phyloP scores from a whole-genome alignment of 1,140 invertebrate species.

The Mercenaria mercenaria region DNA sequence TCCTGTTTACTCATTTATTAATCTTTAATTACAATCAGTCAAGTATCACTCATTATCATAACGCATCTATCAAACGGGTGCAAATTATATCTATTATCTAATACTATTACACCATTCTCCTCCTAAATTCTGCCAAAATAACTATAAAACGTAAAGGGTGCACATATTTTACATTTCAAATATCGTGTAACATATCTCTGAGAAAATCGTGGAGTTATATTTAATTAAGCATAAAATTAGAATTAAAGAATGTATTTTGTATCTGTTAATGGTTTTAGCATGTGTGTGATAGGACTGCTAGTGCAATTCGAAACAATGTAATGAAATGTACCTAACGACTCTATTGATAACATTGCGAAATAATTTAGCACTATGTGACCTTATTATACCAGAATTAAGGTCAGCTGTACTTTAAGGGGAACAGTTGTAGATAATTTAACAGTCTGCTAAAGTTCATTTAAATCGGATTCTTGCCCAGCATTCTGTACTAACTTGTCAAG shows the following conservation, averaged over 20 bases:
- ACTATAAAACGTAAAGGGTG: too few species aligned
- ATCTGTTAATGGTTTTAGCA: conserved; percentile 15
- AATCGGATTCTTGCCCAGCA: not conserved
- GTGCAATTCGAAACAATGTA: not conserved
- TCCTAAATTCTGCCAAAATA: too few species aligned
- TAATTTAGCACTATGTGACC: not conserved
- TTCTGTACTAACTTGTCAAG: too few species aligned
- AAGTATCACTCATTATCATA: too few species aligned
- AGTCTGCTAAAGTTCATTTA: conserved; percentile 8
- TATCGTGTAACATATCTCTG: not conserved
- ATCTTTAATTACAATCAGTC: too few species aligned
- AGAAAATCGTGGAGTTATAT: not conserved
- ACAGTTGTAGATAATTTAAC: conserved; percentile 2
- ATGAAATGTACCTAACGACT: conserved; percentile 8
- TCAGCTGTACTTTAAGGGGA: not conserved
- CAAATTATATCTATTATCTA: too few species aligned
- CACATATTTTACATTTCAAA: not conserved
- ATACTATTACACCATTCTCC: too few species aligned
- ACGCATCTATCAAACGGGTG: too few species aligned
- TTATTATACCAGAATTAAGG: not conserved
- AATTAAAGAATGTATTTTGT: conserved; percentile 41
- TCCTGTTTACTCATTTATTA: too few species aligned
- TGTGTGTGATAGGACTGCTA: not conserved
- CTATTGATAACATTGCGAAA: not conserved
- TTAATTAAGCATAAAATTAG: conserved; percentile 43